phyloP scores from a whole-genome alignment of 2,113 vertebrate species.

The Gavialis gangeticus region DNA sequence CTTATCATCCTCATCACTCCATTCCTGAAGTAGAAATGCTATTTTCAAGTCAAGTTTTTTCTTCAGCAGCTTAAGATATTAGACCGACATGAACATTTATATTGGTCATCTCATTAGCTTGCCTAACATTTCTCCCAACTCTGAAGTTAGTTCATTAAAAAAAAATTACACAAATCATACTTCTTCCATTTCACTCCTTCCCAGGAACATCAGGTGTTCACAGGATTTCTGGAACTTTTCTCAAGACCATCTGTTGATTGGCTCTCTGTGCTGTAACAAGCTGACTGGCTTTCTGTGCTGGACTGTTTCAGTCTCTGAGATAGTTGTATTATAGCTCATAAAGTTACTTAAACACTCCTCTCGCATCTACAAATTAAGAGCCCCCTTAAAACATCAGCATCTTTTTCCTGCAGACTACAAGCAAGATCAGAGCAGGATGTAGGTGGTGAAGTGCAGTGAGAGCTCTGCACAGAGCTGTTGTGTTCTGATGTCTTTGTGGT shows the following conservation, averaged over 20 bases:
- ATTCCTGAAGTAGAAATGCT: background rate
- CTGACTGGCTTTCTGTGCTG: background rate
- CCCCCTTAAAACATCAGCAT: background rate
- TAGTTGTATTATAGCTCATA: no score
- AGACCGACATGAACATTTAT: background rate
- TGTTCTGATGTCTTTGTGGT: background rate
- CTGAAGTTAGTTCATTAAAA: no score
- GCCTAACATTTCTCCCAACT: no score
- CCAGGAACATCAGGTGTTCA: background rate
- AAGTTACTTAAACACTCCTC: no score
- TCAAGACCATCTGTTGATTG: background rate
- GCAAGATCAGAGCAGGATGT: background rate
- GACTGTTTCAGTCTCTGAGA: background rate
- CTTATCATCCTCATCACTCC: background rate
- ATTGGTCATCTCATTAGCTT: background rate
- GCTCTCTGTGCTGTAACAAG: background rate
- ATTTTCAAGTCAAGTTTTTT: background rate
- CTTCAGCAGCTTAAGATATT: background rate
- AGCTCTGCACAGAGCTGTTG: background rate
- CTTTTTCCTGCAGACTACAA: background rate
- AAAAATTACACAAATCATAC: no score
- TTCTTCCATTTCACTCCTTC: no score
- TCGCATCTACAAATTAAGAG: background rate
- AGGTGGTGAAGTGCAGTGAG: background rate
- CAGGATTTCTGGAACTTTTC: background rate